Conservation (phyloP, 2,797 vertebrate genomes). For the Falco columbarius region DNA sequence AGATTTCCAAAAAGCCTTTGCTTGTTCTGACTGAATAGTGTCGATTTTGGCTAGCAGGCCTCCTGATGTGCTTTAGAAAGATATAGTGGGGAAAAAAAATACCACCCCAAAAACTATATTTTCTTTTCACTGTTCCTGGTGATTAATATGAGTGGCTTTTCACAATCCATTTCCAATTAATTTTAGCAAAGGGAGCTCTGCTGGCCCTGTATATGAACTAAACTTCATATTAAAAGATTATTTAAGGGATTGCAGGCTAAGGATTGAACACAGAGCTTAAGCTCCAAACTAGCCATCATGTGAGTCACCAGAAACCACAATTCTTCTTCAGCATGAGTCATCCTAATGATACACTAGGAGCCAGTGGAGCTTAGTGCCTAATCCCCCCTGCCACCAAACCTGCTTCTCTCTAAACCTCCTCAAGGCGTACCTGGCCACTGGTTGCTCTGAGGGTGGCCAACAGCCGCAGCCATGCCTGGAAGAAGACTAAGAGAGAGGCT, state of each 20-base stretch:
- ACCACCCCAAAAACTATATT: neutral
- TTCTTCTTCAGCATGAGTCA: slow-evolving; percentile 41
- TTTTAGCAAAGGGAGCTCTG: slow-evolving; percentile 22
- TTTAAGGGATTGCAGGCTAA: slow-evolving; percentile 35
- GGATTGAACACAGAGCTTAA: slow-evolving; percentile 30
- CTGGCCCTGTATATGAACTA: slow-evolving; percentile 21
- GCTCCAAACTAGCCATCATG: slow-evolving; percentile 26
- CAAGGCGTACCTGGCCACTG: neutral
- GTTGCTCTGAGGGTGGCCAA: neutral
- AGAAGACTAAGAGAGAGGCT: neutral
- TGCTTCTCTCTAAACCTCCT: neutral
- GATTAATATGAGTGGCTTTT: slow-evolving; percentile 50
- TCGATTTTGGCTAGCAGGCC: neutral
- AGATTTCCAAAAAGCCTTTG: neutral
- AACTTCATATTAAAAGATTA: slow-evolving; percentile 56
- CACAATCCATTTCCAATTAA: slow-evolving; percentile 52
- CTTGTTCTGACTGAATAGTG: neutral
- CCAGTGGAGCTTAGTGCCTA: neutral
- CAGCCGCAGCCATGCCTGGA: neutral
- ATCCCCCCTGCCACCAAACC: neutral
- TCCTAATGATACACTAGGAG: neutral
- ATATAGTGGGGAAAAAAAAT: neutral
- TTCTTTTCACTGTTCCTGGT: neutral
- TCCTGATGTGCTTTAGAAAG: slow-evolving; percentile 10
- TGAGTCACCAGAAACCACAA: slow-evolving; percentile 44